Conservation (phyloP, 2,797 vertebrate species). For the Triplophysa bombifrons region DNA sequence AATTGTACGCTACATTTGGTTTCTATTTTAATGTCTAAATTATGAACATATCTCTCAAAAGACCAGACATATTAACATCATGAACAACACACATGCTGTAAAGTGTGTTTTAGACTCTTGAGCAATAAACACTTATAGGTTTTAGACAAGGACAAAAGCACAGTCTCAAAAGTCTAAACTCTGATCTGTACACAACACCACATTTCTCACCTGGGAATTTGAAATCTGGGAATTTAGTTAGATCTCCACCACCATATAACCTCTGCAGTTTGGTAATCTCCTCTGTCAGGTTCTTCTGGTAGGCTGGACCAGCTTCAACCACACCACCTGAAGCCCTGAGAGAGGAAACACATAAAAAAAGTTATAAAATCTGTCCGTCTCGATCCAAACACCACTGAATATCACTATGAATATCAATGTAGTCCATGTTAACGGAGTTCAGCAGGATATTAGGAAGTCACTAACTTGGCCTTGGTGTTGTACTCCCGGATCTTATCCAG, state of each 20-base stretch:
- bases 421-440: neutral
- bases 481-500: conserved; percentile 96
- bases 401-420: neutral
- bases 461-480: conserved; percentile 89
- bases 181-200: neutral
- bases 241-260: conserved; percentile 87
- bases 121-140: too few relatives aligned
- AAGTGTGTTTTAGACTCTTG: too few relatives aligned
- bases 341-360: neutral
- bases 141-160: too few relatives aligned
- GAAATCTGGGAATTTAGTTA: conserved; percentile 87
- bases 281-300: conserved; percentile 84
- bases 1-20: neutral
- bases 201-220: conserved; percentile 84
- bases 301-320: conserved; percentile 83
- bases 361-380: neutral
- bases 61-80: too few relatives aligned
- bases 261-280: conserved; percentile 87
- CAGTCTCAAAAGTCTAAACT: neutral
- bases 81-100: too few relatives aligned
- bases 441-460: conserved; percentile 25
- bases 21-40: too few relatives aligned
- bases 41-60: too few relatives aligned
- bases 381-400: too few relatives aligned
- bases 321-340: conserved; percentile 82